Percentiles rank a stretch among this genome's conserved stretches.
phyloP scores from a whole-genome alignment of 2,113 vertebrate genomes.

The Tyrannus savana region DNA sequence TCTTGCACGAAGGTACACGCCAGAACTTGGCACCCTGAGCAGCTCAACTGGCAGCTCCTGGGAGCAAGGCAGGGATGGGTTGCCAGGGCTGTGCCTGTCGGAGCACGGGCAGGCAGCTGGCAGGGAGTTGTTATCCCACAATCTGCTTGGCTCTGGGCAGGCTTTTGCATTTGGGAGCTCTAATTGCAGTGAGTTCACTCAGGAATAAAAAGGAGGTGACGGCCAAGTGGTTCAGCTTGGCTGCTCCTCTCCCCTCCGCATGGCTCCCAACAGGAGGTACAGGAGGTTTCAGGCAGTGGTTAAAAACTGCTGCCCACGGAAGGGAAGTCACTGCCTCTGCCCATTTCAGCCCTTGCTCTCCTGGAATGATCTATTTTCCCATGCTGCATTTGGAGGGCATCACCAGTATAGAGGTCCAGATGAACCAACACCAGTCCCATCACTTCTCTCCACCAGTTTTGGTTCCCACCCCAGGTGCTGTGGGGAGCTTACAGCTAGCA shows the following conservation, averaged over 20 bases:
- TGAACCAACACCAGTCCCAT: neutral
- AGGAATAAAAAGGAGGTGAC: neutral
- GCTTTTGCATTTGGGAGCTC: neutral
- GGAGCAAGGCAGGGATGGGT: neutral
- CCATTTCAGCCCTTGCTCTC: neutral
- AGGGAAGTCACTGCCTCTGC: neutral
- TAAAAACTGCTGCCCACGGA: rapidly evolving
- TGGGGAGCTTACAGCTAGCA: neutral
- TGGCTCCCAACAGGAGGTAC: neutral
- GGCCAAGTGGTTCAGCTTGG: neutral
- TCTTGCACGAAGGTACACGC: neutral
- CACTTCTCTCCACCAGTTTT: neutral
- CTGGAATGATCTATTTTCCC: neutral
- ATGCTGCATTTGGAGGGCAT: neutral
- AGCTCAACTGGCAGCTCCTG: rapidly evolving
- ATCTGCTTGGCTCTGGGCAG: neutral
- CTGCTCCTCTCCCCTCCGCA: neutral
- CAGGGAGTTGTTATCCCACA: neutral
- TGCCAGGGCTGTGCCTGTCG: neutral
- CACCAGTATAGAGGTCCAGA: neutral
- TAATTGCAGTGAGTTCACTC: neutral
- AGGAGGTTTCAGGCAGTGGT: rapidly evolving
- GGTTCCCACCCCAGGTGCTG: neutral
- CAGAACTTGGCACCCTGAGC: neutral
- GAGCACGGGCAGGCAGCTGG: rapidly evolving